Evolutionary conservation across 2,888 invertebrate genomes (phyloP).

Genomic region (Cybosia mesomella): DNA sequence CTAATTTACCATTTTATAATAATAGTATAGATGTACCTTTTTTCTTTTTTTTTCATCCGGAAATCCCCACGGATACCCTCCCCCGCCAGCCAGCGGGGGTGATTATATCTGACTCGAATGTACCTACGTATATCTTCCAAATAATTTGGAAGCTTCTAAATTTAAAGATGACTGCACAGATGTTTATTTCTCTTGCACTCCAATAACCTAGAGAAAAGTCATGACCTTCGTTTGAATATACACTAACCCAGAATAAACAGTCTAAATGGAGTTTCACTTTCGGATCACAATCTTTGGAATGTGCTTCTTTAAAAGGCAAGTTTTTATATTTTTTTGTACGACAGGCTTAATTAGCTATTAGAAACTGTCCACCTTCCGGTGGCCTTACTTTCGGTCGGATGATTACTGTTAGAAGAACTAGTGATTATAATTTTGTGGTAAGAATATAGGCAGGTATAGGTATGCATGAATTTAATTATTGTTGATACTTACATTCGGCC

Average conservation of each 20-base stretch:
- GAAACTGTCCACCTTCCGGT: constrained; percentile 6
- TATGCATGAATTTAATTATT: too few relatives aligned
- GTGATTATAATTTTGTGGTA: too few relatives aligned
- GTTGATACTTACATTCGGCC: too few relatives aligned
- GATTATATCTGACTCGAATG: too few relatives aligned
- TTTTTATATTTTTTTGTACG: not conserved
- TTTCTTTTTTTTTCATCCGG: too few relatives aligned
- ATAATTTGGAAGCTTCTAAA: constrained; percentile 3
- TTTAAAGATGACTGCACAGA: constrained; percentile 4
- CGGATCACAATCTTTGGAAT: not conserved
- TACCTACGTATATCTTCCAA: not conserved
- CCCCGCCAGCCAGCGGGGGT: too few relatives aligned
- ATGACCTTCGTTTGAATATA: constrained; percentile 1
- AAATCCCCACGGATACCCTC: too few relatives aligned
- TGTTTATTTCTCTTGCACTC: constrained; percentile 1
- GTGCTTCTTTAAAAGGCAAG: not conserved
- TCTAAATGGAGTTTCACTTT: constrained; percentile 2
- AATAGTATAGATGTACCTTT: too few relatives aligned
- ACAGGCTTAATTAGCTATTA: constrained; percentile 1
- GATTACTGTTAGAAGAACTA: too few relatives aligned
- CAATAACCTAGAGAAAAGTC: constrained; percentile 3
- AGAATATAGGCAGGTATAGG: too few relatives aligned
- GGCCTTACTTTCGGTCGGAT: too few relatives aligned
- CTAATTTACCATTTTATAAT: too few relatives aligned
- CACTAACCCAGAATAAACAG: not conserved